phyloP scores from a whole-genome alignment of 2,113 vertebrate species.

The rabbit (Oryctolagus cuniculus) region DNA sequence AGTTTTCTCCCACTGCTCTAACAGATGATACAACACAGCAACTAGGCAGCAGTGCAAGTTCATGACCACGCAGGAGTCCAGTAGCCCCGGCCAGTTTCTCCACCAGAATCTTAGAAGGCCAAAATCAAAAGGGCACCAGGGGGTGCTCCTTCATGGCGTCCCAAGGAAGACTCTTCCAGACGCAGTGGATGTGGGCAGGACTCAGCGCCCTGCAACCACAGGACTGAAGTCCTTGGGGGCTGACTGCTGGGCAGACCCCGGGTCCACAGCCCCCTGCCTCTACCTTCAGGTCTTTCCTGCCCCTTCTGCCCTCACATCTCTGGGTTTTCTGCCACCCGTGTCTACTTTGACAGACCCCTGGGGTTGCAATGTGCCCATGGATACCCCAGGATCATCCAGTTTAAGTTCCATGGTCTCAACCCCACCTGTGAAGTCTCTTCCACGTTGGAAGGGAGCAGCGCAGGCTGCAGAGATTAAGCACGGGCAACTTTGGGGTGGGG shows the following conservation, averaged over 20 bases:
- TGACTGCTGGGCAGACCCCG: background rate
- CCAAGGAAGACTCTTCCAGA: background rate
- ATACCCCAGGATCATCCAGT: background rate
- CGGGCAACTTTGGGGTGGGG: background rate
- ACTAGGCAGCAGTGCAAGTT: background rate
- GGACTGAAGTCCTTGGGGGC: background rate
- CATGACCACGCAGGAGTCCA: background rate
- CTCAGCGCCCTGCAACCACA: background rate
- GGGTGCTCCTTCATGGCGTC: background rate
- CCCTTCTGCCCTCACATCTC: background rate
- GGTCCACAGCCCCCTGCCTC: background rate
- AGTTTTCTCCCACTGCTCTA: background rate
- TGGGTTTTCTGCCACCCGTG: background rate
- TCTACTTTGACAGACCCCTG: background rate
- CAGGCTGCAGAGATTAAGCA: background rate
- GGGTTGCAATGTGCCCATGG: background rate
- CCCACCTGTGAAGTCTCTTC: background rate
- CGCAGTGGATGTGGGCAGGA: too few relatives aligned
- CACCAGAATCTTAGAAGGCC: background rate
- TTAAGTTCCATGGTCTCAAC: background rate
- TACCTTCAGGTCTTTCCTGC: background rate
- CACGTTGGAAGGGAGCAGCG: background rate
- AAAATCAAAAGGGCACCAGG: background rate
- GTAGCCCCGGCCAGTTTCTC: background rate
- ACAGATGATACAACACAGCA: background rate